A percentile compares a stretch with the other conserved stretches of the same genome.
Conservation (phyloP, 2,888 invertebrate genomes). For the Chromoteleia sp. region DNA sequence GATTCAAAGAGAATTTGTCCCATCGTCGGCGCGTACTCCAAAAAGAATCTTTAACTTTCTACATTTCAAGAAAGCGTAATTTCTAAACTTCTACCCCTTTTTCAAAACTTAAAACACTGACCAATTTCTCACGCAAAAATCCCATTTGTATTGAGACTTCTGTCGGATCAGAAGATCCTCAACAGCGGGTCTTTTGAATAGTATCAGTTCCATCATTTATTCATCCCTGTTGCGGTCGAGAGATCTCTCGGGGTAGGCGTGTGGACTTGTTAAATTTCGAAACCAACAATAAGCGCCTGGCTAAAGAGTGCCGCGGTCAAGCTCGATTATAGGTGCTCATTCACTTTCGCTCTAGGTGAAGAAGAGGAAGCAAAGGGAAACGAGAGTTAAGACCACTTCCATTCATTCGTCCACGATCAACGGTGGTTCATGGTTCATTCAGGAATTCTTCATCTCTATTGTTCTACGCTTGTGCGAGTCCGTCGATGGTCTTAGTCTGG, state of each 20-base stretch:
- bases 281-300: constrained; percentile 50
- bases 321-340: constrained; percentile 70
- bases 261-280: constrained; percentile 57
- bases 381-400: constrained; percentile 70
- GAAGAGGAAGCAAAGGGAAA: constrained; percentile 71
- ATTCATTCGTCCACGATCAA: constrained; percentile 73
- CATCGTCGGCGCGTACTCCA: neutral
- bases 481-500: constrained; percentile 46
- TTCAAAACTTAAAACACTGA: neutral
- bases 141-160: neutral
- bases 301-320: constrained; percentile 64
- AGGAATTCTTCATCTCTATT: constrained; percentile 70
- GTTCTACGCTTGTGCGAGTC: constrained; percentile 62
- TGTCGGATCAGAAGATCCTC: neutral
- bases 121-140: neutral
- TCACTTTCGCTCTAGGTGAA: constrained; percentile 70
- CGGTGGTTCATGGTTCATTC: constrained; percentile 74
- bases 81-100: neutral
- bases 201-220: constrained; percentile 46
- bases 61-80: neutral
- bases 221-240: constrained; percentile 27
- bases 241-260: constrained; percentile 30
- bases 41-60: neutral
- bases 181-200: constrained; percentile 22
- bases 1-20: neutral